Evolutionary conservation across 2,797 vertebrate species (phyloP), one percentile per base, ranked within the genome.

Genomic region (Leptoclinus maculatus): DNA sequence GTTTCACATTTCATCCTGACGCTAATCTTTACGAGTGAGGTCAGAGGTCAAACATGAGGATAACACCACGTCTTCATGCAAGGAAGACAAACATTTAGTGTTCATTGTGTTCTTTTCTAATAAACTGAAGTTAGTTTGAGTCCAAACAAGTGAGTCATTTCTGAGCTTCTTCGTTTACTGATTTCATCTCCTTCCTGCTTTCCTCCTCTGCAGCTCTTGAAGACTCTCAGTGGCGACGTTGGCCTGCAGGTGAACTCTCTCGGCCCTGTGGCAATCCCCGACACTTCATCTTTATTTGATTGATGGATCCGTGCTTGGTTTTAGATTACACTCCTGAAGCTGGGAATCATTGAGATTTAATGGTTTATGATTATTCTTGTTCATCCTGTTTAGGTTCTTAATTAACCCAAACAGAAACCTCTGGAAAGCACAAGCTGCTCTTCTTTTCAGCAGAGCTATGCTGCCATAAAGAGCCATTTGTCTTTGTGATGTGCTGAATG

Each of bases 201-300:
- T 11, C 19, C 39, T 16, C 12, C 25, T 13, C 38, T 64, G 51
- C 38, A 76, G 66, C 75, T 79, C 75, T 27, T 27, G 27, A 51
- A 45, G 16, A 0, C 43, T 68, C 63, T 59, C 21, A 29, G 41
- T 27, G 29, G 53, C 41, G 32, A 57, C 25, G 29, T 59, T 62
- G 2, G 71, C 71, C 84, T 76, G 78, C 65, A 84, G 86, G 76
- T 63, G 74, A 89, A 85, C 65, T 12, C 51, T 71, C 29, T 23
- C 2, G 4, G 10, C 23, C 32, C 16, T 12, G 32, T 39, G 6
- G 39, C 51, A 2, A 65, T 29, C 29, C 12, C 12, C 70, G 71
- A 66, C 77, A 41, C 39, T 38, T 80, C 32, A 0, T 62, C 41
- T 69, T 2, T 2, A n/a, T 43, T 13, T 83, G 68, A 84, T 51